phyloP scores from a whole-genome alignment of 2,797 vertebrate genomes.

The Synaphobranchus kaupii region DNA sequence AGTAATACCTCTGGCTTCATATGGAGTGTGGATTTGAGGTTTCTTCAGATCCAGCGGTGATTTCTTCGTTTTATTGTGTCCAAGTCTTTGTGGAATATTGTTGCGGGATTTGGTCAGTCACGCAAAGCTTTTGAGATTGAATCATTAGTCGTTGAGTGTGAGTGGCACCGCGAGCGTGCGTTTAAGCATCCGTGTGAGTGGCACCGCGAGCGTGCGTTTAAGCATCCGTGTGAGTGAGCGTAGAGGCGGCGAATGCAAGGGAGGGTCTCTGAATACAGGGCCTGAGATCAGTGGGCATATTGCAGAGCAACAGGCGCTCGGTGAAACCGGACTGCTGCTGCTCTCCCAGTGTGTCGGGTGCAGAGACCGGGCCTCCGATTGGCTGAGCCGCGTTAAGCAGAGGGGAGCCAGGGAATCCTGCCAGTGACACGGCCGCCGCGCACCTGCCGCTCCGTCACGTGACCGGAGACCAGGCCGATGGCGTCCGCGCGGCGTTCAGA shows the following conservation, averaged over 20 bases:
- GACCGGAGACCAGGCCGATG: background rate
- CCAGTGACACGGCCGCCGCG: background rate
- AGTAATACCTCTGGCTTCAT: background rate
- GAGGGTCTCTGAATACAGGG: background rate
- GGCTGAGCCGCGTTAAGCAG: background rate
- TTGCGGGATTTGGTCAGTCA: background rate
- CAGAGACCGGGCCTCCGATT: background rate
- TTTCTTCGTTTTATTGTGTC: background rate
- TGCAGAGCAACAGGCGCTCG: background rate
- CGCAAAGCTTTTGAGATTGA: background rate
- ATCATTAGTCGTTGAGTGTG: background rate
- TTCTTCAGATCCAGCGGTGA: background rate
- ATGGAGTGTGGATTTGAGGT: background rate
- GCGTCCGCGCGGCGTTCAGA: background rate
- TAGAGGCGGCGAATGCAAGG: background rate
- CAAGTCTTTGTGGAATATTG: background rate
- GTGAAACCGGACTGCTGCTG: background rate
- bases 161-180: background rate
- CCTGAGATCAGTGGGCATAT: background rate
- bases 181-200: background rate
- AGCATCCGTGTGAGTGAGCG: background rate
- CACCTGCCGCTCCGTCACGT: background rate
- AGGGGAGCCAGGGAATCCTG: constrained; percentile 8
- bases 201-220: background rate
- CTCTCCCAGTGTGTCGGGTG: background rate